Evolutionary conservation across 2,888 invertebrate genomes (phyloP).

Genomic region (Diplazon laetatorius): DNA sequence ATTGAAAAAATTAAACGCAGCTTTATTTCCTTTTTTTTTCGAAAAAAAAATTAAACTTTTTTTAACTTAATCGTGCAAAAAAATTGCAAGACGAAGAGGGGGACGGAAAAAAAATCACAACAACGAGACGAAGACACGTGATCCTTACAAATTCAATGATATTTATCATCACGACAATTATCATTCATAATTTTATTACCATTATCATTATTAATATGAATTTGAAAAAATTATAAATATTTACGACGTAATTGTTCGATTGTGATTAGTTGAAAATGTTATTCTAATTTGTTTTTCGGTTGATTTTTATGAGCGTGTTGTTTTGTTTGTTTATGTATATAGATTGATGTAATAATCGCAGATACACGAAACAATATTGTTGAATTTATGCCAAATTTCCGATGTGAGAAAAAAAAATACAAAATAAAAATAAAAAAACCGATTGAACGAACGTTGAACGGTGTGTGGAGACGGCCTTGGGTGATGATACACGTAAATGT

Average conservation of each 20-base stretch:
- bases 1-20: slow-evolving; percentile 36
- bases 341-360: too few species aligned
- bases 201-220: slow-evolving; percentile 10
- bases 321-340: too few species aligned
- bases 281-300: background rate
- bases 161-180: slow-evolving; percentile 28
- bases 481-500: slow-evolving; percentile 28
- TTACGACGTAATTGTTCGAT: background rate
- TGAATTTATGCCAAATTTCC: slow-evolving; percentile 5
- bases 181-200: background rate
- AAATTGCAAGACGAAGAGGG: slow-evolving; percentile 26
- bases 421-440: too few species aligned
- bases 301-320: background rate
- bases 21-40: too few species aligned
- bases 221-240: background rate
- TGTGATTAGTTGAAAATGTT: background rate
- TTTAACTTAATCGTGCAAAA: too few species aligned
- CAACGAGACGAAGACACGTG: too few species aligned
- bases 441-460: too few species aligned
- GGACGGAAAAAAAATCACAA: background rate
- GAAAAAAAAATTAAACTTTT: too few species aligned
- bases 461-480: slow-evolving; percentile 1
- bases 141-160: too few species aligned
- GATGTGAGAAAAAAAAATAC: slow-evolving; percentile 20
- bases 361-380: slow-evolving; percentile 21